Base-by-base conservation (phyloP, 2,888 invertebrate species). In the Agrochola lota region DNA sequence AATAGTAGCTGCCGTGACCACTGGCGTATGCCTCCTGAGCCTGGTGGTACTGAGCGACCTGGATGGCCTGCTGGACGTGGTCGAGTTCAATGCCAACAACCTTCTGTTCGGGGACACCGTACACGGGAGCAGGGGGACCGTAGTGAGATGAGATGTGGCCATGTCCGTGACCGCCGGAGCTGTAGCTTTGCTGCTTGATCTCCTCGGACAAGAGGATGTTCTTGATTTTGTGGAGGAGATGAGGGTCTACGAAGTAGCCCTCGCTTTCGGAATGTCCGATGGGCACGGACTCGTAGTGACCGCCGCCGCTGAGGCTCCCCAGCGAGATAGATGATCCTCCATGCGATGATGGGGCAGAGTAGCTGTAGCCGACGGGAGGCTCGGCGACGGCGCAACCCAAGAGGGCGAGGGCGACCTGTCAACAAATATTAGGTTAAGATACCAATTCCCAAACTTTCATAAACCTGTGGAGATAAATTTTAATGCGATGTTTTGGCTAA, bases 61-160 rank as follows among this genome's bases (percentile, higher is more conserved):
- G 98, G 94, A 98, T 98, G 85, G 98, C 98, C 91, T 98, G 98
- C 92, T 98, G 98, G 90, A 98, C 97, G 84, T 98, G 98, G 91
- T 98, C 98, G 80, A 98, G 97, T 94, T 98, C 98, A 91, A 98
- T 98, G 80, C 98, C 98, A 79, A 98, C 98, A 83, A 98, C 98
- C 85, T 98, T 97, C 70, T 97, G 97, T 0, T 95, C 85, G 74
- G 98, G 98, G 1, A 97, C 98, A 83, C 98, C 98, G 94, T 98
- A 98, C 64, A 97, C 97, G 9, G 98, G 97, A 57, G 97, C 97
- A 66, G 98, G 98, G 70, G 97, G 97, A 40, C 98, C 98, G 93
- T 98, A 98, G 79, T 97, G 96, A 62, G 98, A 98, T 23, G 98
- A 98, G 86, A 97, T 94, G 4, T 77, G 78, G n/a, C 96, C 96